Conservation (phyloP, 2,113 vertebrate species). For the Tapirus terrestris region DNA sequence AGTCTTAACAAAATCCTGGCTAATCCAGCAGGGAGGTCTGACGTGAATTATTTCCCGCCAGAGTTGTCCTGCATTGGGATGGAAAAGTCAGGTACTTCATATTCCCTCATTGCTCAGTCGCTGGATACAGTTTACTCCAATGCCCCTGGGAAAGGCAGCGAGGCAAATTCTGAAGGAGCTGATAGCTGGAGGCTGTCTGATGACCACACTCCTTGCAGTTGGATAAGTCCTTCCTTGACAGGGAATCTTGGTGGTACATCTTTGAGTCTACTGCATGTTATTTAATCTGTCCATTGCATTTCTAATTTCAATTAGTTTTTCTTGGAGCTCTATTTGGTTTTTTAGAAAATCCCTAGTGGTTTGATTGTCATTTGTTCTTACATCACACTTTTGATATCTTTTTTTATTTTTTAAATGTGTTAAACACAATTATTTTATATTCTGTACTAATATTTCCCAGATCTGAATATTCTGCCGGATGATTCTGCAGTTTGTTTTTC, state of each 20-base stretch:
- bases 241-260: not conserved
- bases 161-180: not conserved
- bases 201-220: not conserved
- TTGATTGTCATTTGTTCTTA: not conserved
- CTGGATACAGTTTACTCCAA: not conserved
- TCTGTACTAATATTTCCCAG: not conserved
- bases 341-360: not conserved
- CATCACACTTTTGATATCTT: not conserved
- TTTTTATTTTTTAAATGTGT: not conserved
- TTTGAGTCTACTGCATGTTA: not conserved
- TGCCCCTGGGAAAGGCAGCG: not conserved
- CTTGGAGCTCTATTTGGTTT: not conserved
- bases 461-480: not conserved
- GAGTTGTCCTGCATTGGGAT: not conserved
- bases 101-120: not conserved
- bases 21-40: not conserved
- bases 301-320: not conserved
- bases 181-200: not conserved
- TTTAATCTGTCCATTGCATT: not conserved
- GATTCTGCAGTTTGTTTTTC: not conserved
- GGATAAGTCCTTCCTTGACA: not conserved
- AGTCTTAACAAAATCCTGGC: not conserved
- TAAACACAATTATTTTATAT: constrained; percentile 24
- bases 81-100: not conserved
- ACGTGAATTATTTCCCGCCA: not conserved